A percentile compares a stretch with the other conserved stretches of the same genome.
phyloP scores from a whole-genome alignment of 2,797 vertebrate genomes.

The Chelon labrosus region DNA sequence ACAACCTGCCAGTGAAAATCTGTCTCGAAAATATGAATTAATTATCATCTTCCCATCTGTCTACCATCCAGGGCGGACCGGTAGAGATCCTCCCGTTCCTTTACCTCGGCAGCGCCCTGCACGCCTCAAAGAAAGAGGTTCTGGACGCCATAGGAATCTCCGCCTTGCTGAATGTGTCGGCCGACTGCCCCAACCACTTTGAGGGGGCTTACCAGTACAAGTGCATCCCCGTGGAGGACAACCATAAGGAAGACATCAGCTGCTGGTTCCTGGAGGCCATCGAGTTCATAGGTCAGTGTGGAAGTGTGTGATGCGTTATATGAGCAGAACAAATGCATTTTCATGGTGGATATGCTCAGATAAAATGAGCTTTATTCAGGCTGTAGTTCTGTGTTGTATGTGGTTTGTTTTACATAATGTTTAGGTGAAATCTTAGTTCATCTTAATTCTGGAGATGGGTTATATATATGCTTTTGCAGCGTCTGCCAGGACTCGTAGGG shows the following conservation, averaged over 20 bases:
- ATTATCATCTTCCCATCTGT: conserved; percentile 30
- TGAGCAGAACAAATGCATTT: conserved; percentile 3
- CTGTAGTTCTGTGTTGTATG: background rate
- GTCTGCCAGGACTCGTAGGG: background rate
- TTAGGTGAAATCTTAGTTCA: conserved; percentile 10
- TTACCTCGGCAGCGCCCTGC: conserved; percentile 87
- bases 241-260: conserved; percentile 90
- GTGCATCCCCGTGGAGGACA: conserved; percentile 90
- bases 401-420: background rate
- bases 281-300: conserved; percentile 86
- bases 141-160: conserved; percentile 87
- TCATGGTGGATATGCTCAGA: background rate
- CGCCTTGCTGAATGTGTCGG: conserved; percentile 87
- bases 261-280: conserved; percentile 90
- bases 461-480: no score
- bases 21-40: conserved; percentile 1
- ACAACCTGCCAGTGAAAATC: background rate
- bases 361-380: background rate
- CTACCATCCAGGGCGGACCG: conserved; percentile 79
- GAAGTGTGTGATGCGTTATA: background rate
- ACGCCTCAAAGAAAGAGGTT: conserved; percentile 88
- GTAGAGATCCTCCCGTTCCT: conserved; percentile 90
- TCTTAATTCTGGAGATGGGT: no score
- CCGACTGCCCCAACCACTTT: conserved; percentile 89
- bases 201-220: conserved; percentile 88